Percentiles rank a stretch among this genome's conserved stretches.
These are phyloP conservation scores for Villa cingulata DNA, from an alignment of 2,888 invertebrate genomes.

Conservation along the genomic window DNA sequence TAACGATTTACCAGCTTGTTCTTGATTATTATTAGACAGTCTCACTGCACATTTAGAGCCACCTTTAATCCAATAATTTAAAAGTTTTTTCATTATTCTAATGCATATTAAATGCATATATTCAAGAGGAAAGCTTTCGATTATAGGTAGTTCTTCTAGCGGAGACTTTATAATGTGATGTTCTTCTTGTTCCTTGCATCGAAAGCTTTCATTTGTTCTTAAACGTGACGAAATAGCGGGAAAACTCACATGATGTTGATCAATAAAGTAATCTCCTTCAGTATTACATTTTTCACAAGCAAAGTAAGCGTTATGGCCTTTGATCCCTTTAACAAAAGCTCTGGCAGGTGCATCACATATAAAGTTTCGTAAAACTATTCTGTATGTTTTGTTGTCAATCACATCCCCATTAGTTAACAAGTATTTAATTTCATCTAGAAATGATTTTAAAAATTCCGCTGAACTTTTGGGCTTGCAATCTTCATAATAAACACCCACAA, in stretches of 20 bases:
- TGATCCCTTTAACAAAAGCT: conserved; percentile 3
- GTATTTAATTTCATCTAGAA: conserved; percentile 1
- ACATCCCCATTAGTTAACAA: not conserved
- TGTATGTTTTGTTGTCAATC: not conserved
- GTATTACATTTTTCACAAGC: conserved; percentile 1
- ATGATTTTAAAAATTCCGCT: not conserved
- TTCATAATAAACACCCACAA: conserved; percentile 4
- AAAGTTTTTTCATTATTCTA: conserved; percentile 3
- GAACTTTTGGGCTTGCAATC: not conserved
- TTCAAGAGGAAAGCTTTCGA: conserved; percentile 5
- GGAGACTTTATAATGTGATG: not conserved
- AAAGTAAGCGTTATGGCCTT: conserved; percentile 1
- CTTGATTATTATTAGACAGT: not conserved
- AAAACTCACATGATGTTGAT: not conserved
- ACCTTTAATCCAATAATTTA: conserved; percentile 1
- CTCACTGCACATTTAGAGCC: not conserved
- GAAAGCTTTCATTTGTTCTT: not conserved
- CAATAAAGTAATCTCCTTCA: not conserved
- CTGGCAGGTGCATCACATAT: conserved; percentile 2
- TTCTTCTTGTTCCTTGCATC: not conserved
- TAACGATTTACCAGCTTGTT: not conserved
- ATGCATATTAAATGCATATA: conserved; percentile 6
- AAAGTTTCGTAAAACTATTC: conserved; percentile 1
- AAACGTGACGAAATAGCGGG: not conserved
- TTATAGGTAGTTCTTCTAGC: conserved; percentile 4